Evolutionary conservation across 2,888 invertebrate species (phyloP), one percentile per base, ranked within the genome.

Genomic region (Balanococcus diminutus): DNA sequence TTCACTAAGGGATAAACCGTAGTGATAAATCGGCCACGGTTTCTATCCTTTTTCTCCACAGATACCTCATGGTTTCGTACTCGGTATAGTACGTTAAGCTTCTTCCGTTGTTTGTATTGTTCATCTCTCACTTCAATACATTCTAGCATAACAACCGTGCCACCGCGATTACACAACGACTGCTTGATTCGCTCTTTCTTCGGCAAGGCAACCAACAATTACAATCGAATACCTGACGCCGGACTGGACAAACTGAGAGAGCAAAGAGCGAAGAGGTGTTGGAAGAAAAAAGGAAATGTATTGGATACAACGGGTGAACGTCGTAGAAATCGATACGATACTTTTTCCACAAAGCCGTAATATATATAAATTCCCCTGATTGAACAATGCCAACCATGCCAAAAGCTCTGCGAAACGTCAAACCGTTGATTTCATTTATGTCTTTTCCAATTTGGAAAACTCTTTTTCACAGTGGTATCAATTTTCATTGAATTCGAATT

Each of bases 311-410:
- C 56, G 56, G 56, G 56, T 56, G 22, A 72, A 32, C 72, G 72
- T 32, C 72, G 72, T 72, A 14, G 9, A 67, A 8, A 14, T 31
- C 4, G 56, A 56, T n/a, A 56, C 56, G 56, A 56, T 56, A 32
- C 72, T 72, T 31, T 72, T n/a, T 19, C 72, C 16, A 1, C 28
- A 4, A 32, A 72, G 31, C 72, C 72, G 72, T 72, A 72, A 72
- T 72, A 72, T 31, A 72, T 72, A 72, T 72, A 72, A 72, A 72
- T 72, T 72, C 72, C 72, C 72, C 72, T 72, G 72, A 72, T 72
- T 72, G 72, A 72, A 72, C 72, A 72, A 72, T 72, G 72, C 72
- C 72, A 31, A 72, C 72, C 31, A 72, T 72, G 72, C 72, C 72
- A 72, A 72, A 72, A 72, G n/a, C 56, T 56, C 56, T 56, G 11